phyloP scores from a whole-genome alignment of 2,113 vertebrate genomes.

The Crotalus horridus region DNA sequence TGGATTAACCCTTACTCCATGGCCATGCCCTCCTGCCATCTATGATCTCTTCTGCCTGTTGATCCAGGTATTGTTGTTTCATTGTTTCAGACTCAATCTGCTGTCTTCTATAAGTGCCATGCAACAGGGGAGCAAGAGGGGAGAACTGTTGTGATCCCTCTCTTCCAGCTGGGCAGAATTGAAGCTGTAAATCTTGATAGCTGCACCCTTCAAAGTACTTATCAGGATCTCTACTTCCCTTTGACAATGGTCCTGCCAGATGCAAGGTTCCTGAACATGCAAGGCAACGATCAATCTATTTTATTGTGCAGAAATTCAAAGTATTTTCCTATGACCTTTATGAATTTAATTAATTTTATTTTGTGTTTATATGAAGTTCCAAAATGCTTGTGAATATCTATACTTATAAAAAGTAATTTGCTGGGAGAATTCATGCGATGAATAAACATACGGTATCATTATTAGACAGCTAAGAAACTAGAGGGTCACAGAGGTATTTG shows the following conservation, averaged over 20 bases:
- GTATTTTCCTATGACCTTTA: constrained; percentile 15
- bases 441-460: constrained; percentile 44
- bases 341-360: constrained; percentile 48
- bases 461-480: constrained; percentile 38
- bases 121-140: neutral
- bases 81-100: neutral
- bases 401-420: constrained; percentile 45
- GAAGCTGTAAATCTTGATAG: neutral
- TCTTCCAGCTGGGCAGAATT: neutral
- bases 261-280: neutral
- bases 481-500: constrained; percentile 49
- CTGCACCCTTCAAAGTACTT: neutral
- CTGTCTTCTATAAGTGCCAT: neutral
- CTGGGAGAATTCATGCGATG: constrained; percentile 46
- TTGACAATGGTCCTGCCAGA: neutral
- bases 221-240: neutral
- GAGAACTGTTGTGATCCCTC: neutral
- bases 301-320: neutral
- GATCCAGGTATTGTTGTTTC: neutral
- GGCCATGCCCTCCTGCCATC: neutral
- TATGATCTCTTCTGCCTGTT: neutral
- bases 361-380: constrained; percentile 35
- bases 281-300: neutral
- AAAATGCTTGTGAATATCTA: constrained; percentile 23
- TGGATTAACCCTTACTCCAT: neutral